Evolutionary conservation across 2,113 vertebrate species (phyloP).

Genomic region (Leuciscus idus): DNA sequence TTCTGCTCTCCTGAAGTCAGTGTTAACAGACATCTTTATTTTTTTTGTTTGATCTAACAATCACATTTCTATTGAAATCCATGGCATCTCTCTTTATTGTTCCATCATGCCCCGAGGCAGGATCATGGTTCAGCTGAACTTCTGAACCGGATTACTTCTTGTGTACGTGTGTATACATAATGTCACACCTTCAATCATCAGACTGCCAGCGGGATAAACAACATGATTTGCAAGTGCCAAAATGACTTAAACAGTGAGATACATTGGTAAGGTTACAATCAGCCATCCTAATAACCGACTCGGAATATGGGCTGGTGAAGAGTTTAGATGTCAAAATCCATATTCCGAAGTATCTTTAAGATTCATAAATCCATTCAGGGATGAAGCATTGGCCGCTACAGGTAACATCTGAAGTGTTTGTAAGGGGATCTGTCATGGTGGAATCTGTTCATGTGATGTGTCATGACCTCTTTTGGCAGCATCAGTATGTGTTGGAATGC

Average conservation of each 20-base stretch:
- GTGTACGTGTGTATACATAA: constrained; percentile 6
- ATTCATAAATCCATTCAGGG: not conserved
- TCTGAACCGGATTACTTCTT: constrained; percentile 43
- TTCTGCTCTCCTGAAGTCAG: not conserved
- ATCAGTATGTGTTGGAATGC: constrained; percentile 55
- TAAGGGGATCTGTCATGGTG: not conserved
- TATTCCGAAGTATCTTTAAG: not conserved
- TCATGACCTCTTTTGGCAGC: constrained; percentile 47
- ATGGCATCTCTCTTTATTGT: not conserved
- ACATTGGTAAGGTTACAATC: constrained; percentile 13
- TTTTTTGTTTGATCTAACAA: not conserved
- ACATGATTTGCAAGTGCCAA: constrained; percentile 13
- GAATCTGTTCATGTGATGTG: constrained; percentile 34
- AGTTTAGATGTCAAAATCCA: not conserved
- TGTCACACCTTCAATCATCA: constrained; percentile 34
- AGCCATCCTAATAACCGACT: not conserved
- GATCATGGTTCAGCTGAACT: constrained; percentile 38
- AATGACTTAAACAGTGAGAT: constrained; percentile 18
- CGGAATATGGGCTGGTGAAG: not conserved
- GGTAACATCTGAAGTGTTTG: not conserved
- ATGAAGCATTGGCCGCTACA: not conserved
- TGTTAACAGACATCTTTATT: not conserved
- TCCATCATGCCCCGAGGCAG: not conserved
- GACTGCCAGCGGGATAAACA: constrained; percentile 52
- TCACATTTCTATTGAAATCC: not conserved